These are phyloP conservation scores for Tillus elongatus DNA, from an alignment of 2,888 invertebrate genomes.

Conservation along the genomic window DNA sequence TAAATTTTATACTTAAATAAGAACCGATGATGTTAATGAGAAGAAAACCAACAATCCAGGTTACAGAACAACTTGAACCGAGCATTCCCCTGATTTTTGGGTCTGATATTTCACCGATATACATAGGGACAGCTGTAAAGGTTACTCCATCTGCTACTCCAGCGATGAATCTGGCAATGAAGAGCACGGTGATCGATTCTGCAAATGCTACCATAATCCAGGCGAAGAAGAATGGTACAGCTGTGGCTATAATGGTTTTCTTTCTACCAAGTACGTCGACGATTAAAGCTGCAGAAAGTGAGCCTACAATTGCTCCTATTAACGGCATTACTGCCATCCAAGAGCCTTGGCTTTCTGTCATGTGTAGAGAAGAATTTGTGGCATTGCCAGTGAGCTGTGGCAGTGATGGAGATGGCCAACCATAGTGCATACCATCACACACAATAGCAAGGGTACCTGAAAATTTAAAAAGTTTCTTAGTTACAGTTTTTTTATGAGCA, in stretches of 20 bases:
- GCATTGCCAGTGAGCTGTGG: slow-evolving; percentile 43
- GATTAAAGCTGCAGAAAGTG: slow-evolving; percentile 51
- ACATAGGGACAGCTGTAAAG: slow-evolving; percentile 47
- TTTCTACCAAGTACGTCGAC: slow-evolving; percentile 62
- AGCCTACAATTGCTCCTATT: slow-evolving; percentile 54
- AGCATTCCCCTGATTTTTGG: slow-evolving; percentile 50
- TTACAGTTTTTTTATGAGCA: too few species aligned
- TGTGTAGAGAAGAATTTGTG: slow-evolving; percentile 30
- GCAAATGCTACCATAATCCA: slow-evolving; percentile 57
- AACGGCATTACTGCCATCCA: slow-evolving; percentile 59
- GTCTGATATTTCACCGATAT: slow-evolving; percentile 53
- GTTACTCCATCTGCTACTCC: slow-evolving; percentile 48
- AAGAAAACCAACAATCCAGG: slow-evolving; percentile 50
- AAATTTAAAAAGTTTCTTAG: slow-evolving; percentile 20
- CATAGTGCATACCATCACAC: slow-evolving; percentile 40
- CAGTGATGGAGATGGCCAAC: slow-evolving; percentile 54
- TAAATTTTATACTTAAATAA: slow-evolving; percentile 44
- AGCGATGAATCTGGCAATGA: slow-evolving; percentile 45
- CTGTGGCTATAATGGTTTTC: slow-evolving; percentile 51
- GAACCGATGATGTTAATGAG: slow-evolving; percentile 54
- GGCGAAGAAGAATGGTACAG: slow-evolving; percentile 52
- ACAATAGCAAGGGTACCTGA: slow-evolving; percentile 34
- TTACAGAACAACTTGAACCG: slow-evolving; percentile 52
- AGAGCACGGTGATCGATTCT: slow-evolving; percentile 47
- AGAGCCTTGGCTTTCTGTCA: slow-evolving; percentile 47